Percentiles rank a stretch among this genome's conserved stretches.
Conservation (phyloP, 2,888 invertebrate species). For the Disparrhopalites patrizii region DNA sequence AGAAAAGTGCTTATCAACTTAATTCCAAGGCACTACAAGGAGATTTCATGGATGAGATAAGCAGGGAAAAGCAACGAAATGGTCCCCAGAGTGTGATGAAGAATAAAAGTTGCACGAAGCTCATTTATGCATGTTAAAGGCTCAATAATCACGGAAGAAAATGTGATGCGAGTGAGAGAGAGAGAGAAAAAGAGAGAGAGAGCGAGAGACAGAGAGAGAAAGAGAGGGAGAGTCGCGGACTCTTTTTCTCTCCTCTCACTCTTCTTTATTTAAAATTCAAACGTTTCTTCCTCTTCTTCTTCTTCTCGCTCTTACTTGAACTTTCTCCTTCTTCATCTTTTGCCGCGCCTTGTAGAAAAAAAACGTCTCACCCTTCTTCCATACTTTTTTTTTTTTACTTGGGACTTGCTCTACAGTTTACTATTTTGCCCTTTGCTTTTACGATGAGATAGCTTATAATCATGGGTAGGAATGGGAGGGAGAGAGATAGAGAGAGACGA, state of each 20-base stretch:
- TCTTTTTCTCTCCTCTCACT: conserved; percentile 18
- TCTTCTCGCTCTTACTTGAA: conserved; percentile 11
- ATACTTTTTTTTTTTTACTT: too few relatives aligned
- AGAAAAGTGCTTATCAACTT: conserved; percentile 49
- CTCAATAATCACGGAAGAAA: conserved; percentile 47
- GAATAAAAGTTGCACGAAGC: conserved; percentile 49
- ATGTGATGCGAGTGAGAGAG: conserved; percentile 16
- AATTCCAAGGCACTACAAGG: conserved; percentile 43
- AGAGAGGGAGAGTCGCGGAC: background rate
- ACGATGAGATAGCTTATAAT: too few relatives aligned
- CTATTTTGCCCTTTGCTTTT: too few relatives aligned
- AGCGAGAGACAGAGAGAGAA: too few relatives aligned
- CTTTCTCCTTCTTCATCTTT: conserved; percentile 15
- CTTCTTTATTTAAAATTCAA: conserved; percentile 46
- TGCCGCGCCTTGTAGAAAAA: background rate
- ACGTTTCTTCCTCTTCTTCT: conserved; percentile 21
- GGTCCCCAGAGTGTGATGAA: conserved; percentile 49
- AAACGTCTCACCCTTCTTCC: background rate
- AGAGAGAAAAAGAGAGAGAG: background rate
- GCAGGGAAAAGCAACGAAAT: conserved; percentile 46
- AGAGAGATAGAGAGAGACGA: background rate
- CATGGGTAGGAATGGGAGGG: too few relatives aligned
- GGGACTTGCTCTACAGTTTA: too few relatives aligned
- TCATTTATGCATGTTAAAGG: conserved; percentile 49
- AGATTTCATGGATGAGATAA: conserved; percentile 48